Evolutionary conservation across 2,797 vertebrate genomes (phyloP).

Genomic region (Apogon talboti): DNA sequence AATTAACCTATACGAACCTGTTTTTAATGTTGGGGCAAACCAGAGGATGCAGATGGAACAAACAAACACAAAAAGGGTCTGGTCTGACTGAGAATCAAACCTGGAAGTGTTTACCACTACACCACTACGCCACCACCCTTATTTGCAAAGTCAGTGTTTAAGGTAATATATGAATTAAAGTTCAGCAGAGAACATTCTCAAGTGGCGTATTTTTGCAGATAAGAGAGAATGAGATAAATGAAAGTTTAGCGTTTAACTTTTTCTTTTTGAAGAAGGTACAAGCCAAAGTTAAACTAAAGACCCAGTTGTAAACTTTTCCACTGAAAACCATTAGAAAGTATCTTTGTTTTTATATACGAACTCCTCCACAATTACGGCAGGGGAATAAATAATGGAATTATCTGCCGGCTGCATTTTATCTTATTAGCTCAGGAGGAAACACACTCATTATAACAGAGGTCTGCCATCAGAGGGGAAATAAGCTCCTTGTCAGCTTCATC

Average conservation of each 20-base stretch:
- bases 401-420: constrained; percentile 50
- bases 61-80: too few relatives aligned
- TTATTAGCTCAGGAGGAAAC: constrained; percentile 54
- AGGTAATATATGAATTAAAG: too few relatives aligned
- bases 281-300: constrained; percentile 7
- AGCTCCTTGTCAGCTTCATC: constrained; percentile 48
- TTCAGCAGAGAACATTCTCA: background rate
- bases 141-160: too few relatives aligned
- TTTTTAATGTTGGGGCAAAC: too few relatives aligned
- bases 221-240: background rate
- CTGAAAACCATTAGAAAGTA: constrained; percentile 5
- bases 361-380: constrained; percentile 38
- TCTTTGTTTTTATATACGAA: constrained; percentile 36
- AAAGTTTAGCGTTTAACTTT: background rate
- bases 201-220: background rate
- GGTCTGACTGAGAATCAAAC: too few relatives aligned
- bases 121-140: too few relatives aligned
- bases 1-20: too few relatives aligned
- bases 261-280: too few relatives aligned
- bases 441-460: constrained; percentile 49
- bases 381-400: constrained; percentile 55
- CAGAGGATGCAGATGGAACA: too few relatives aligned
- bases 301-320: constrained; percentile 24
- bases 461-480: constrained; percentile 63
- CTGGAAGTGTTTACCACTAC: too few relatives aligned